Evolutionary conservation across 2,888 invertebrate genomes (phyloP).

Genomic region (Parnassius apollo): DNA sequence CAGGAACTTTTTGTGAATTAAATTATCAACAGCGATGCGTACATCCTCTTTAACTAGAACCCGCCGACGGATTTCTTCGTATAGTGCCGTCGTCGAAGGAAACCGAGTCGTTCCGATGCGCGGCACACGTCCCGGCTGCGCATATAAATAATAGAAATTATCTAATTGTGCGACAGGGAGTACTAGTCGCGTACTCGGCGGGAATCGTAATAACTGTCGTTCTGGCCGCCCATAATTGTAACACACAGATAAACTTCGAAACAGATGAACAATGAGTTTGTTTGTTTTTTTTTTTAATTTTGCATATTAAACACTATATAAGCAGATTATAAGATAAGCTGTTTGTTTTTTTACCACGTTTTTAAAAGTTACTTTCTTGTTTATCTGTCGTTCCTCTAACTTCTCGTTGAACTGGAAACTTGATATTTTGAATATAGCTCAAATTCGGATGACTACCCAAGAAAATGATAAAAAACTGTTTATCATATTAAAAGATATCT

Average conservation of each 20-base stretch:
- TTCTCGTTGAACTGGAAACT: too few relatives aligned
- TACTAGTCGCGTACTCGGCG: constrained; percentile 56
- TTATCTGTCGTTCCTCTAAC: too few relatives aligned
- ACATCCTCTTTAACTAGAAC: constrained; percentile 75
- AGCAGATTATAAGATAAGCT: too few relatives aligned
- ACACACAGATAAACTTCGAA: constrained; percentile 52
- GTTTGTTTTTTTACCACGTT: too few relatives aligned
- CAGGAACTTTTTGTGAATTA: constrained; percentile 70
- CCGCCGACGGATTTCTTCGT: constrained; percentile 60
- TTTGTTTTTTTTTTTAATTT: constrained; percentile 51
- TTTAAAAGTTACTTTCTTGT: too few relatives aligned
- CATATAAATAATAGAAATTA: constrained; percentile 81
- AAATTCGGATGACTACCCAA: too few relatives aligned
- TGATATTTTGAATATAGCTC: too few relatives aligned
- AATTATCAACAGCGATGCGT: constrained; percentile 53
- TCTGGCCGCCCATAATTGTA: constrained; percentile 43
- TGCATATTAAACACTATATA: too few relatives aligned
- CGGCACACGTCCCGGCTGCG: constrained; percentile 57
- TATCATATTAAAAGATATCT: too few relatives aligned
- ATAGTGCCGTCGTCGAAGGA: constrained; percentile 56
- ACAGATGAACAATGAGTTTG: constrained; percentile 50
- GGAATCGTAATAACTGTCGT: constrained; percentile 63
- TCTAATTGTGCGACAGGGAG: constrained; percentile 71
- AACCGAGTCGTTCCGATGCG: constrained; percentile 62
- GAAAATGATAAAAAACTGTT: too few relatives aligned